Evolutionary conservation across 2,113 vertebrate species (phyloP).

Genomic region (Colaptes auratus): DNA sequence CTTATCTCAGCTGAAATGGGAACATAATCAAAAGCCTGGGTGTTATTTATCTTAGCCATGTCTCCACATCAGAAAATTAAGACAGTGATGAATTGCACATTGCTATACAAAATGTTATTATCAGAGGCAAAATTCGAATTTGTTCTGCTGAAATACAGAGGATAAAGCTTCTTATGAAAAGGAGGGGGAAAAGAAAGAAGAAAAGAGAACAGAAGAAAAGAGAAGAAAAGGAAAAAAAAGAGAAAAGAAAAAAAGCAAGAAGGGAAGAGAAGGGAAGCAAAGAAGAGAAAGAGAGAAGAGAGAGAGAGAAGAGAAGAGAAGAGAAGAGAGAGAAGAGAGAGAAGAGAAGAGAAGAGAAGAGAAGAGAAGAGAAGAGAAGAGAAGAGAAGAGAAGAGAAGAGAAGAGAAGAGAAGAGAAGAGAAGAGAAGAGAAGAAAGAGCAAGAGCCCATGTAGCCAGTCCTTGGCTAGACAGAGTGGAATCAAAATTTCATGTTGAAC

Average conservation of each 20-base stretch:
- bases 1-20: conserved; percentile 40
- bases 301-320: too few relatives aligned
- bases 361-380: too few relatives aligned
- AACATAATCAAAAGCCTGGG: conserved; percentile 45
- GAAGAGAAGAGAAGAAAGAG: too few relatives aligned
- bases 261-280: too few relatives aligned
- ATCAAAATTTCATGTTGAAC: conserved; percentile 65
- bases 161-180: conserved; percentile 68
- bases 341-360: too few relatives aligned
- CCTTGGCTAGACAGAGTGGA: conserved; percentile 24
- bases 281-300: too few relatives aligned
- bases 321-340: too few relatives aligned
- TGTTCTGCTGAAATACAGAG: conserved; percentile 78
- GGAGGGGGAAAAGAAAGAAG: background rate
- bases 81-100: conserved; percentile 74
- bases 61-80: conserved; percentile 71
- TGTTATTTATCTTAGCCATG: conserved; percentile 64
- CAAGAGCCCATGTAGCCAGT: too few relatives aligned
- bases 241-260: too few relatives aligned
- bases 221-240: too few relatives aligned
- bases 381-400: too few relatives aligned
- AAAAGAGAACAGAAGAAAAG: background rate
- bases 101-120: conserved; percentile 81
- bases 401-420: too few relatives aligned
- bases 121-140: conserved; percentile 78